phyloP scores from a whole-genome alignment of 2,797 vertebrate species.

The Aulostomus chinensis region DNA sequence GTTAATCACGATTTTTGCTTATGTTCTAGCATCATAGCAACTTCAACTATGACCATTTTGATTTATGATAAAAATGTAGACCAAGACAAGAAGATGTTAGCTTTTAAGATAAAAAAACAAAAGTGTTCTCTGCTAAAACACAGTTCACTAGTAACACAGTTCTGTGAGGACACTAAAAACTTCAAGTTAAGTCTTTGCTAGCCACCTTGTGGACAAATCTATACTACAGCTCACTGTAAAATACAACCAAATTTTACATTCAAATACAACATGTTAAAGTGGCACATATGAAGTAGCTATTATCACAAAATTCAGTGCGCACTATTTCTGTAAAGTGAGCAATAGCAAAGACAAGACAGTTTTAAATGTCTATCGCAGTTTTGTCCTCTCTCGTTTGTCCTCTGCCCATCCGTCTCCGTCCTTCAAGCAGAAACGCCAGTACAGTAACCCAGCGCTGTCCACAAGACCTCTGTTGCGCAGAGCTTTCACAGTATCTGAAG shows the following conservation, averaged over 20 bases:
- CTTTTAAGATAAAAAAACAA: slow-evolving; percentile 33
- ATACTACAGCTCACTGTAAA: not conserved
- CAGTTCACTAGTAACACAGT: no score
- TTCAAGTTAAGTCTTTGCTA: no score
- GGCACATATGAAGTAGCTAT: slow-evolving; percentile 18
- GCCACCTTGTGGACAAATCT: no score
- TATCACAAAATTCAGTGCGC: slow-evolving; percentile 26
- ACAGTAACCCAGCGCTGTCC: slow-evolving; percentile 60
- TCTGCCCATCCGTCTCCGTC: slow-evolving; percentile 45
- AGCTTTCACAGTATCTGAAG: slow-evolving; percentile 60
- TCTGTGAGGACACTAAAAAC: no score
- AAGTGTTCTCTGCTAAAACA: slow-evolving; percentile 42
- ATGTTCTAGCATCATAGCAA: slow-evolving; percentile 6
- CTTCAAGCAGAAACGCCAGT: slow-evolving; percentile 76
- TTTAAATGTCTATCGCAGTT: slow-evolving; percentile 71
- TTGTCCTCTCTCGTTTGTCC: slow-evolving; percentile 38
- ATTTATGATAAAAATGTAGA: slow-evolving; percentile 25
- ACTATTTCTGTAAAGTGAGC: slow-evolving; percentile 20
- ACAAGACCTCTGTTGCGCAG: slow-evolving; percentile 47
- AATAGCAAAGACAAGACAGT: not conserved
- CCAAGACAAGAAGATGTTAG: slow-evolving; percentile 2
- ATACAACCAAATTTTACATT: slow-evolving; percentile 32
- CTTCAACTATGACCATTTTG: slow-evolving; percentile 8
- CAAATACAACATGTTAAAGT: slow-evolving; percentile 44
- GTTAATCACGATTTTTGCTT: slow-evolving; percentile 13